Conservation (phyloP, 2,888 invertebrate genomes). For the Oligia latruncula region DNA sequence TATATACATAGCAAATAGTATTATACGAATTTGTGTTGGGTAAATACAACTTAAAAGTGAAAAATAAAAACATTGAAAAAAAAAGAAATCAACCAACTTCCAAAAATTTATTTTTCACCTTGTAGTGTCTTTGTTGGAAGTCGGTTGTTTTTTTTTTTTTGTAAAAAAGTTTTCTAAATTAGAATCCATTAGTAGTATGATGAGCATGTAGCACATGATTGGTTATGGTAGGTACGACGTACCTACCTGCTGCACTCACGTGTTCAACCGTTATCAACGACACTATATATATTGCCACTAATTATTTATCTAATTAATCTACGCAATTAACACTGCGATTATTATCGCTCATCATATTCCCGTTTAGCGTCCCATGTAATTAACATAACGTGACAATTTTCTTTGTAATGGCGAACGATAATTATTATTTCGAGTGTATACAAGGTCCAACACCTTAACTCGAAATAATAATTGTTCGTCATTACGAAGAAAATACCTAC, state of each 20-base stretch:
- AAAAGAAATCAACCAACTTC: too few relatives aligned
- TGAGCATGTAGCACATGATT: too few relatives aligned
- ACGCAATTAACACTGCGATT: slow-evolving; percentile 39
- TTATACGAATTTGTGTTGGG: too few relatives aligned
- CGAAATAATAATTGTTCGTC: too few relatives aligned
- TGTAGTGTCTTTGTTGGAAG: too few relatives aligned
- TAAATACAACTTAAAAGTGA: too few relatives aligned
- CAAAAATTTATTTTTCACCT: too few relatives aligned
- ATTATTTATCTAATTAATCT: slow-evolving; percentile 55
- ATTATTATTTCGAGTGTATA: slow-evolving; percentile 15
- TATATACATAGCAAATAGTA: too few relatives aligned
- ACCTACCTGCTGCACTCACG: background rate
- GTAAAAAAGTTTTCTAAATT: background rate
- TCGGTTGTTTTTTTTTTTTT: too few relatives aligned
- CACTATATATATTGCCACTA: slow-evolving; percentile 25
- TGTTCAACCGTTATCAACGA: slow-evolving; percentile 39
- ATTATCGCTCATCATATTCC: slow-evolving; percentile 23
- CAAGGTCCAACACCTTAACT: background rate
- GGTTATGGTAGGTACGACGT: too few relatives aligned
- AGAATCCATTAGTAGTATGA: background rate
- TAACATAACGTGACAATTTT: slow-evolving; percentile 47
- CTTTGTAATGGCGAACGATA: slow-evolving; percentile 13
- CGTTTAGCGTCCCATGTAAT: slow-evolving; percentile 31
- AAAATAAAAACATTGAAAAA: too few relatives aligned
- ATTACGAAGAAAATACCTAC: too few relatives aligned